Conservation (phyloP, 1,140 invertebrate species). For the Heliconius nattereri region DNA sequence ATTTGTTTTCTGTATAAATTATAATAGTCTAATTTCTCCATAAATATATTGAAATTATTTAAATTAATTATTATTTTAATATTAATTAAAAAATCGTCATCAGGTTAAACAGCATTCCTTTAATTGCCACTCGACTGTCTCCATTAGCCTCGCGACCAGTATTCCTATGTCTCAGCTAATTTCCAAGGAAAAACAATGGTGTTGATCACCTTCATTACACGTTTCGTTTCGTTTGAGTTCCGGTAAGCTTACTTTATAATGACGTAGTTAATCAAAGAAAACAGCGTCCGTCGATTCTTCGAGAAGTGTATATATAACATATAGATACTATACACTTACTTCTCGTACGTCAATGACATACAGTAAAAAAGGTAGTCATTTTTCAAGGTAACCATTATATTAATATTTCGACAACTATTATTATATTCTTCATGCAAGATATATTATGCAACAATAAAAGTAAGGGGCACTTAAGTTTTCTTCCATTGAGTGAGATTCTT, state of each 20-base stretch:
- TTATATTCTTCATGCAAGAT: neutral
- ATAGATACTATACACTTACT: neutral
- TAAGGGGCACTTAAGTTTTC: neutral
- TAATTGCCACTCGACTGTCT: neutral
- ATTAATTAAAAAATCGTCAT: neutral
- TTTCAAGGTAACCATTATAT: neutral
- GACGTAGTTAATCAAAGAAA: slow-evolving; percentile 2
- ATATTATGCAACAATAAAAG: slow-evolving; percentile 2
- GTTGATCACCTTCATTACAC: slow-evolving; percentile 16
- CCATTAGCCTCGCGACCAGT: neutral
- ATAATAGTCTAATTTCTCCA: no score
- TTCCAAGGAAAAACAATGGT: slow-evolving; percentile 14
- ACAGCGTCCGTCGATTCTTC: neutral
- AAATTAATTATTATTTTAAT: neutral
- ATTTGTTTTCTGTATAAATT: no score
- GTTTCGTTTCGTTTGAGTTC: slow-evolving; percentile 8
- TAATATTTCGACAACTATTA: neutral
- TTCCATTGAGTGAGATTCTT: neutral
- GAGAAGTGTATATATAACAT: neutral
- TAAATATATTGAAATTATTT: neutral
- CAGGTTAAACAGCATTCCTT: neutral
- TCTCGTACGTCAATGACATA: neutral
- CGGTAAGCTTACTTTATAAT: slow-evolving; percentile 14
- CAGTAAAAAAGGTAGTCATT: neutral
- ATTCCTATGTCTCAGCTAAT: neutral